Evolutionary conservation across 2,797 vertebrate species (phyloP).

Genomic region (Pangasius macronema): DNA sequence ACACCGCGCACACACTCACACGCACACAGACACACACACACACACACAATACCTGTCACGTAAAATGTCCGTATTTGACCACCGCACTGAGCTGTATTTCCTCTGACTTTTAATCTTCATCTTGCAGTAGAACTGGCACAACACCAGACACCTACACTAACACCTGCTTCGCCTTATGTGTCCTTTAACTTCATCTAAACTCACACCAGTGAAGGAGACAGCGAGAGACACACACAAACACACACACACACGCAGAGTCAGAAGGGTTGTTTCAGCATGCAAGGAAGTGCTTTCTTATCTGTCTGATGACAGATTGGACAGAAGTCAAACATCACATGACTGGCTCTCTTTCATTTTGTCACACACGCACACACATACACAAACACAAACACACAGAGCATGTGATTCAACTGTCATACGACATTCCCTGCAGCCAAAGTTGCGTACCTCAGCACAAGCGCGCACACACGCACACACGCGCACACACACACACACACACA

Average conservation of each 20-base stretch:
- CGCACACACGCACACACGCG: conserved; percentile 42
- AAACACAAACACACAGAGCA: conserved; percentile 47
- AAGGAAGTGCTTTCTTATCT: conserved; percentile 37
- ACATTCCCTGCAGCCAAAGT: conserved; percentile 44
- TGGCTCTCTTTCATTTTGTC: conserved; percentile 29
- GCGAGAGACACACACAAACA: neutral
- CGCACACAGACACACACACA: conserved; percentile 7
- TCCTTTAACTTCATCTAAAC: conserved; percentile 2
- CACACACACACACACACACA: conserved; percentile 49
- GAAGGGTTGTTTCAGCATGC: conserved; percentile 6
- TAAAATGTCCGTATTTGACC: conserved; percentile 25
- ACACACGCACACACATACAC: conserved; percentile 4
- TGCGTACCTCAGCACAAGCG: conserved; percentile 58
- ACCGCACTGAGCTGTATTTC: conserved; percentile 34
- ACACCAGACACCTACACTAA: neutral
- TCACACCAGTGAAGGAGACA: neutral
- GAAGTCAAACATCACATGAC: conserved; percentile 54
- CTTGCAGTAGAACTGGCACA: conserved; percentile 23
- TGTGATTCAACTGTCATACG: conserved; percentile 58
- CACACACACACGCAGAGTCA: neutral
- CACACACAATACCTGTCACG: conserved; percentile 46
- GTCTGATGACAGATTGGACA: conserved; percentile 49
- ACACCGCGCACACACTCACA: conserved; percentile 13
- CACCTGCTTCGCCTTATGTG: neutral
- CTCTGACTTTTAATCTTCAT: conserved; percentile 57